These are phyloP conservation scores for Sphenopsis melanotis DNA, from an alignment of 2,797 vertebrate genomes.

Conservation along the genomic window DNA sequence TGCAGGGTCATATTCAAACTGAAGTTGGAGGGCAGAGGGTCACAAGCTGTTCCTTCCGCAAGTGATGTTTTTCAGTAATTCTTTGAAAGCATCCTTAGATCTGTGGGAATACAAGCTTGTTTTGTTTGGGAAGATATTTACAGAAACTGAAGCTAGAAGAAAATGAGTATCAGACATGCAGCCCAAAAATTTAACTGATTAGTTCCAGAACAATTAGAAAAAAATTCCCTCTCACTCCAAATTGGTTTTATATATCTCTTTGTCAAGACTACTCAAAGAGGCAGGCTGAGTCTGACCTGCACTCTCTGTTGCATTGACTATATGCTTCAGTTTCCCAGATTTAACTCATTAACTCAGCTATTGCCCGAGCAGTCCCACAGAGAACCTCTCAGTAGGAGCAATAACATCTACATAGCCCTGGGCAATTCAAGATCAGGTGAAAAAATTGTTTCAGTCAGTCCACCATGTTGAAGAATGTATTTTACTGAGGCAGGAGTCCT, in stretches of 20 bases:
- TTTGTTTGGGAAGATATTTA: not conserved
- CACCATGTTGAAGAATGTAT: rapidly evolving
- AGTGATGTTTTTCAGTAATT: not conserved
- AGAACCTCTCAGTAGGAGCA: not conserved
- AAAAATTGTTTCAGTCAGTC: not conserved
- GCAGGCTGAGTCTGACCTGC: not conserved
- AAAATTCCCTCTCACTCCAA: not conserved
- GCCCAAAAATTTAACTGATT: not conserved
- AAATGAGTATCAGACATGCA: not conserved
- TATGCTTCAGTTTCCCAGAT: not conserved
- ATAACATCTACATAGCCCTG: not conserved
- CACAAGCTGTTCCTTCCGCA: not conserved
- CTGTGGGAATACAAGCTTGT: not conserved
- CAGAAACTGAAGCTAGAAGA: not conserved
- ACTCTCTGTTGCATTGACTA: not conserved
- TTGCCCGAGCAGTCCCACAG: not conserved
- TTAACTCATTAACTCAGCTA: not conserved
- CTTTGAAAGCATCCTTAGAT: not conserved
- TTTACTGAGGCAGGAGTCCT: not conserved
- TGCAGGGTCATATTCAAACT: not conserved
- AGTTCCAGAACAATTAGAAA: not conserved
- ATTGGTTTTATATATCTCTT: not conserved
- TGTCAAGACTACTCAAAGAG: not conserved
- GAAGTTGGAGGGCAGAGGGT: not conserved
- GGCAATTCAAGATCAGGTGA: rapidly evolving